These are phyloP conservation scores for Leucopsar rothschildi DNA, from an alignment of 2,113 vertebrate species.

Conservation along the genomic window DNA sequence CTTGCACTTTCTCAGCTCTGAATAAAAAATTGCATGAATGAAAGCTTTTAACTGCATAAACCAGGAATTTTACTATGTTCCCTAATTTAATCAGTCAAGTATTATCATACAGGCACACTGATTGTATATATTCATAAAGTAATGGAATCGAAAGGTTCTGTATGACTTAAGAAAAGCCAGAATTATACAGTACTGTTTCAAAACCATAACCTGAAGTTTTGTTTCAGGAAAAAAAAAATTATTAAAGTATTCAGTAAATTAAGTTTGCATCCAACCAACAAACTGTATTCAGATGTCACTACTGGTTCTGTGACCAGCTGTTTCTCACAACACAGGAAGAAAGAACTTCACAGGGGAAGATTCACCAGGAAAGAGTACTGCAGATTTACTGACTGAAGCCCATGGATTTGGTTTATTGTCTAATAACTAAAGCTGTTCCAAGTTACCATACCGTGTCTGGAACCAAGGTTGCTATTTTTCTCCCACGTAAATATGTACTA, in stretches of 20 bases:
- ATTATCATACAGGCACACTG: background rate
- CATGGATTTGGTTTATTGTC: background rate
- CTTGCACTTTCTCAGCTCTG: constrained; percentile 86
- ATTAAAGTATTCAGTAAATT: background rate
- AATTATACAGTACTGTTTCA: background rate
- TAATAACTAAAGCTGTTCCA: background rate
- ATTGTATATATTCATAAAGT: background rate
- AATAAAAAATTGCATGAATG: constrained; percentile 25
- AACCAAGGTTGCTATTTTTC: background rate
- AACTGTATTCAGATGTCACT: background rate
- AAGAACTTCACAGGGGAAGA: background rate
- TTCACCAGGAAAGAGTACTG: background rate
- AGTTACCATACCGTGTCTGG: background rate
- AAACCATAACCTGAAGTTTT: background rate
- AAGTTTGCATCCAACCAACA: background rate
- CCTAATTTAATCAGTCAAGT: background rate
- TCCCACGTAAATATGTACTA: background rate
- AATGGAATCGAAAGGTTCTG: background rate
- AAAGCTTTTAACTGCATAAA: constrained; percentile 11
- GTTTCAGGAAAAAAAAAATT: background rate
- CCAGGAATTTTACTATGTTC: background rate
- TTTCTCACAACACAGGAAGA: background rate
- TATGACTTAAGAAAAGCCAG: background rate
- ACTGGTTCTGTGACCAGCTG: background rate
- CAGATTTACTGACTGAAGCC: background rate